Evolutionary conservation across 2,797 vertebrate genomes (phyloP).

Genomic region (Selene dorsalis): DNA sequence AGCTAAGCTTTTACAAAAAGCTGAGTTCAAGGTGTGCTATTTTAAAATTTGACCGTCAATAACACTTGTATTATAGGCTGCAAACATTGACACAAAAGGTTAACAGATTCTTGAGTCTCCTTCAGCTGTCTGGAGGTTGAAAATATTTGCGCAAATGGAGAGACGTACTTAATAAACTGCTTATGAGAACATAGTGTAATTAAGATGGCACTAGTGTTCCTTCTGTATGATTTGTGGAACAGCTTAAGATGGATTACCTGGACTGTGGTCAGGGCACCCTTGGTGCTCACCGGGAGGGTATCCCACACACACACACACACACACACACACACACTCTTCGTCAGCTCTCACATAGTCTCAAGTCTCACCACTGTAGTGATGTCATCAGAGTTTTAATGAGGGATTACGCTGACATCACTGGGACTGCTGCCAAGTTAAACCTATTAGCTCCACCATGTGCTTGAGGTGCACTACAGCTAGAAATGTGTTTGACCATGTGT

Average conservation of each 20-base stretch:
- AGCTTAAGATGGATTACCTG: conserved; percentile 74
- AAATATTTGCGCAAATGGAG: conserved; percentile 27
- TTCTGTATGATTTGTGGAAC: conserved; percentile 56
- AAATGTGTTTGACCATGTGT: conserved; percentile 50
- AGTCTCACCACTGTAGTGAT: conserved; percentile 66
- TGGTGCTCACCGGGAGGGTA: conserved; percentile 38
- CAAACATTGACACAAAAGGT: neutral
- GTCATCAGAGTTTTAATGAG: conserved; percentile 79
- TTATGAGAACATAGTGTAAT: conserved; percentile 22
- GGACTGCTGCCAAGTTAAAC: conserved; percentile 78
- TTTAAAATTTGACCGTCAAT: conserved; percentile 3
- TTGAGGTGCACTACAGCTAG: conserved; percentile 49
- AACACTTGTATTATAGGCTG: neutral
- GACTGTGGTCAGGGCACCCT: conserved; percentile 42
- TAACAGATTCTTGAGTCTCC: neutral
- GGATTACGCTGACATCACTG: conserved; percentile 83
- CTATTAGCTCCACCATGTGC: conserved; percentile 80
- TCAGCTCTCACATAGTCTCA: conserved; percentile 51
- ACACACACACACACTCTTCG: conserved; percentile 10
- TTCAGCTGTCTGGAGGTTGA: conserved; percentile 10
- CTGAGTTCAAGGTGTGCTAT: neutral
- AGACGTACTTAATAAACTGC: conserved; percentile 34
- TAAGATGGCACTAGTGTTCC: conserved; percentile 36
- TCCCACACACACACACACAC: conserved; percentile 48
- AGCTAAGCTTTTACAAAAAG: neutral